A percentile compares a stretch with the other conserved stretches of the same genome.
phyloP scores from a whole-genome alignment of 1,140 invertebrate genomes.

The Agraylea sexmaculata region DNA sequence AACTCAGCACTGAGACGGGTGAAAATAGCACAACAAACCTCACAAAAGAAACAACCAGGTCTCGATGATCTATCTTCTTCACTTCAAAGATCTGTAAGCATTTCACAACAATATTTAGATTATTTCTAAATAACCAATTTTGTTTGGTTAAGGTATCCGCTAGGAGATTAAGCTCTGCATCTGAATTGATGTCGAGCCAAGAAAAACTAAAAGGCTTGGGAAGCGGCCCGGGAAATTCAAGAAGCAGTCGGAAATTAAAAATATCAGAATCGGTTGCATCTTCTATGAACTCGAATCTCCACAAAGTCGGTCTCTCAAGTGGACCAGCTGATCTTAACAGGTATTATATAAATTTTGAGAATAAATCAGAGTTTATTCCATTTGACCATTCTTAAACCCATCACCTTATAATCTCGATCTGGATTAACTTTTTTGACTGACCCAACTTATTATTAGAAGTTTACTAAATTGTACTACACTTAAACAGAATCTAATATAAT shows the following conservation, averaged over 20 bases:
- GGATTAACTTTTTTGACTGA: no score
- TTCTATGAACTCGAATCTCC: constrained; percentile 78
- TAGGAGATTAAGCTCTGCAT: constrained; percentile 64
- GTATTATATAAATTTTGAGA: constrained; percentile 5
- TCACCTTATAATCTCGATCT: no score
- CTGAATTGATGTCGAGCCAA: constrained; percentile 63
- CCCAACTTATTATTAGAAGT: no score
- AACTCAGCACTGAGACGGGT: constrained; percentile 87
- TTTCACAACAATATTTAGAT: constrained; percentile 2
- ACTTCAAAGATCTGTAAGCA: constrained; percentile 36
- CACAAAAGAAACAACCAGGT: constrained; percentile 44
- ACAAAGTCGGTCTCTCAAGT: constrained; percentile 28
- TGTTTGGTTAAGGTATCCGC: constrained; percentile 42
- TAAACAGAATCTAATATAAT: no score
- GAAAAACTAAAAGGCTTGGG: constrained; percentile 32
- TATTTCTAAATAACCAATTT: background rate
- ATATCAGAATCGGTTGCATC: constrained; percentile 80
- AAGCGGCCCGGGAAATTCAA: constrained; percentile 8
- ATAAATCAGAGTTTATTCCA: no score
- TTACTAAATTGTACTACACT: no score
- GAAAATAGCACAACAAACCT: constrained; percentile 73
- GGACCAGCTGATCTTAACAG: constrained; percentile 19
- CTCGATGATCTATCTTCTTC: constrained; percentile 35
- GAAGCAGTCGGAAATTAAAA: constrained; percentile 48
- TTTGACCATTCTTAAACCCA: no score